Evolutionary conservation across 1,140 invertebrate genomes (phyloP).

Genomic region (Drosophila varians): DNA sequence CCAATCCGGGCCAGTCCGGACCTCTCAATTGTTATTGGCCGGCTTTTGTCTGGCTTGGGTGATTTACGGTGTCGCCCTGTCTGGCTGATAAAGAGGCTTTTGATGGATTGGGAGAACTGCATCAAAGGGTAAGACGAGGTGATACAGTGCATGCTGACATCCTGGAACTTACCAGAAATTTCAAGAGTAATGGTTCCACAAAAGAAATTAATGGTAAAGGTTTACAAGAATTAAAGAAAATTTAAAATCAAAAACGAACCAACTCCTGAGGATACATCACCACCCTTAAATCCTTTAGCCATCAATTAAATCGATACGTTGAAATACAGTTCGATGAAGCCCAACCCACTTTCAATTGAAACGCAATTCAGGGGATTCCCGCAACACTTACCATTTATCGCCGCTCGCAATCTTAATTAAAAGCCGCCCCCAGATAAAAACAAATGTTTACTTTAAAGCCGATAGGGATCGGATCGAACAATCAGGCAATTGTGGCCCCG

Average conservation of each 20-base stretch:
- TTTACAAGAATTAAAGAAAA: not conserved
- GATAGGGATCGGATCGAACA: slow-evolving; percentile 48
- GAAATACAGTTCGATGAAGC: slow-evolving; percentile 14
- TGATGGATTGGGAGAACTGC: slow-evolving; percentile 13
- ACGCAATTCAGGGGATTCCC: slow-evolving; percentile 4
- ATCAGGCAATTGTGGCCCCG: slow-evolving; percentile 55
- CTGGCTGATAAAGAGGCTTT: slow-evolving; percentile 40
- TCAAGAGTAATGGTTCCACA: not conserved
- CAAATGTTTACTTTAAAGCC: slow-evolving; percentile 78
- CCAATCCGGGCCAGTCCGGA: slow-evolving; percentile 2
- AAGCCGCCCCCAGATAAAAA: slow-evolving; percentile 67
- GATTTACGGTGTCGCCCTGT: slow-evolving; percentile 33
- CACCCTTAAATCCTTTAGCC: not conserved
- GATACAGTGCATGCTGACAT: not conserved
- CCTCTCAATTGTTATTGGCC: slow-evolving; percentile 34
- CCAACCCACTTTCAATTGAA: slow-evolving; percentile 22
- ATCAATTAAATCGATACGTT: slow-evolving; percentile 13
- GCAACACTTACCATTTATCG: slow-evolving; percentile 69
- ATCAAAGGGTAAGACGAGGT: not conserved
- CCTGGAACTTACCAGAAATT: not conserved
- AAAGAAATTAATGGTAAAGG: not conserved
- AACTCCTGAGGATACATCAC: not conserved
- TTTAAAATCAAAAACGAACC: not conserved
- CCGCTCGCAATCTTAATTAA: slow-evolving; percentile 72
- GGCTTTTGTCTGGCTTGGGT: slow-evolving; percentile 25